Conservation (phyloP, 2,113 vertebrate species). For the Centropristis striata region DNA sequence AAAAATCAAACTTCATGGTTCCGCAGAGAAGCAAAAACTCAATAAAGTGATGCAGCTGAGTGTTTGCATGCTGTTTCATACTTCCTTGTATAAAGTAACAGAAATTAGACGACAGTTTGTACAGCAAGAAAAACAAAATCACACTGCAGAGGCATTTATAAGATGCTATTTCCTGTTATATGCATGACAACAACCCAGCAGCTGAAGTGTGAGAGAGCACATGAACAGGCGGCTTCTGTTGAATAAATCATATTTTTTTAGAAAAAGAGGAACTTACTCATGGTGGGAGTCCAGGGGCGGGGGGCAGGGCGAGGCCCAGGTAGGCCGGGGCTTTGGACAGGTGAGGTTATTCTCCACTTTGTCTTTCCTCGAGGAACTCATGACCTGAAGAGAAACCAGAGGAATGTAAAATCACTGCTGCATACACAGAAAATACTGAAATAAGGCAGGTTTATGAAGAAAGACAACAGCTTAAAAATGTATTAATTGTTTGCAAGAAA, state of each 20-base stretch:
- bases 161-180: too few relatives aligned
- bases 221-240: neutral
- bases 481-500: too few relatives aligned
- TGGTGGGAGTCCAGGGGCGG: slow-evolving; percentile 74
- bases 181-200: neutral
- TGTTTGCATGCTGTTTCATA: neutral
- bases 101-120: too few relatives aligned
- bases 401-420: neutral
- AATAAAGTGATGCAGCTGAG: too few relatives aligned
- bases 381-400: slow-evolving; percentile 77
- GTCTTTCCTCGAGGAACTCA: slow-evolving; percentile 83
- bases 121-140: too few relatives aligned
- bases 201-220: neutral
- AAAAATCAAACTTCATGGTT: neutral
- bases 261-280: slow-evolving; percentile 79
- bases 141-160: too few relatives aligned
- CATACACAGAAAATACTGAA: neutral
- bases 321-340: slow-evolving; percentile 68
- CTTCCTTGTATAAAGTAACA: too few relatives aligned
- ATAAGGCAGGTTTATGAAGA: too few relatives aligned
- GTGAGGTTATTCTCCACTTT: slow-evolving; percentile 84
- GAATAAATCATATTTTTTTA: too few relatives aligned
- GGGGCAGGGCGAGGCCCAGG: slow-evolving; percentile 68
- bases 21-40: neutral
- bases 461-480: too few relatives aligned